Evolutionary conservation across 2,797 vertebrate species (phyloP).

Genomic region (Semotilus atromaculatus): DNA sequence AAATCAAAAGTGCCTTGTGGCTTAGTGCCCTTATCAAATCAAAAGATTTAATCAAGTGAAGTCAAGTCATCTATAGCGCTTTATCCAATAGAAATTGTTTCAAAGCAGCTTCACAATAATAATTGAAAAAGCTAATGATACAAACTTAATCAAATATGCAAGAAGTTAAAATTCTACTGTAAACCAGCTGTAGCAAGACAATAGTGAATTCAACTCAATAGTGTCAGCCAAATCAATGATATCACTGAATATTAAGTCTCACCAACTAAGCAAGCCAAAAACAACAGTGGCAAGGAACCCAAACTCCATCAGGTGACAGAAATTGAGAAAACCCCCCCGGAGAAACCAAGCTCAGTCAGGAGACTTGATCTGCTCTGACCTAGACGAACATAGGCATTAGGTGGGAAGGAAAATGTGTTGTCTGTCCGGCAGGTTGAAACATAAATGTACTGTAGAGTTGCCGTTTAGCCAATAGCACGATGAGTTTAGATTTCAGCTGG

Average conservation of each 20-base stretch:
- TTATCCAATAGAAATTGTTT: background rate
- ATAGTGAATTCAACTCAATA: background rate
- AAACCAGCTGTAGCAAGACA: background rate
- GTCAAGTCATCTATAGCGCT: background rate
- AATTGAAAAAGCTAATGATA: background rate
- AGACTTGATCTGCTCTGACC: too few relatives aligned
- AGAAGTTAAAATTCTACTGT: background rate
- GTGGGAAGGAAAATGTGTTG: too few relatives aligned
- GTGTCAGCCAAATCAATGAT: too few relatives aligned
- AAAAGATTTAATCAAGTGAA: background rate
- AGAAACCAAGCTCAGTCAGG: too few relatives aligned
- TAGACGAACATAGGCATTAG: too few relatives aligned
- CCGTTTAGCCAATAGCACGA: background rate
- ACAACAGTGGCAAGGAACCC: too few relatives aligned
- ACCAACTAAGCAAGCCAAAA: too few relatives aligned
- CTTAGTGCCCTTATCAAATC: background rate
- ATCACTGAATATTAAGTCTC: too few relatives aligned
- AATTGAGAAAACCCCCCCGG: too few relatives aligned
- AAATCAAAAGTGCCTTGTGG: background rate
- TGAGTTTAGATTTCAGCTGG: background rate
- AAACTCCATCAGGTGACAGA: too few relatives aligned
- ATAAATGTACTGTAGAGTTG: background rate
- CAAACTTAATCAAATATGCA: background rate
- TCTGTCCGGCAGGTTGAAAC: too few relatives aligned
- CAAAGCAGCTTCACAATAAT: background rate